Evolutionary conservation across 2,888 invertebrate genomes (phyloP), one percentile per base, ranked within the genome.

Genomic region (Orchesella flavescens): DNA sequence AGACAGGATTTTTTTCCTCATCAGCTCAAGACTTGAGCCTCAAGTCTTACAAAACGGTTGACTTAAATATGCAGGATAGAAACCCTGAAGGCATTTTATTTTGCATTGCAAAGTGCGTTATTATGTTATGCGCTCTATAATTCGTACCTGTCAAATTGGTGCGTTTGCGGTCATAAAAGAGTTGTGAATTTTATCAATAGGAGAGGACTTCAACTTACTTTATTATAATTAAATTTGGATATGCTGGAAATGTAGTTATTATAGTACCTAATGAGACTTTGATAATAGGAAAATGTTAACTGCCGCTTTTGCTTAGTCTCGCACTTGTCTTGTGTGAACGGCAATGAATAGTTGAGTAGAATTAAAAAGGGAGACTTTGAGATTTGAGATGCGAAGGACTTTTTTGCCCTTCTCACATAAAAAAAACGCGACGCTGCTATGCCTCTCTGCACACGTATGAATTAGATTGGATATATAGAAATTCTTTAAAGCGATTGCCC

Each of bases 371-470:
- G 80, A 73, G 80, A 80, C 66, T 80, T 68, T 80, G 55, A 80
- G 80, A 81, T 80, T 68, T 80, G 55, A 80, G 80, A 81, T 81
- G 69, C 81, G 81, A 81, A 81, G 81, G 81, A 69, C 81, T 46
- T 69, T 75, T 72, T 75, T 75, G 81, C 81, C 81, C 81, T 81
- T 81, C 81, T 81, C 81, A 81, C 55, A 71, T 61, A 63, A 78
- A 61, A 78, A 59, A 19, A 71, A 24, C 46, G 23, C 46, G 49
- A 66, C 1, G 34, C 34, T 34, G 34, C 34, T n/a, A n/a, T n/a
- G 34, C 59, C 1, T 59, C 59, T 59, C 3, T 21, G 2, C 17
- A 2, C 3, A 21, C 21, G 13, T 9, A 4, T 59, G 17, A 12
- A 59, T n/a, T 2, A 21, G 12, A 59, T 59, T 1, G 19, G 19